phyloP scores from a whole-genome alignment of 2,797 vertebrate species.

The Naso thynnoides region DNA sequence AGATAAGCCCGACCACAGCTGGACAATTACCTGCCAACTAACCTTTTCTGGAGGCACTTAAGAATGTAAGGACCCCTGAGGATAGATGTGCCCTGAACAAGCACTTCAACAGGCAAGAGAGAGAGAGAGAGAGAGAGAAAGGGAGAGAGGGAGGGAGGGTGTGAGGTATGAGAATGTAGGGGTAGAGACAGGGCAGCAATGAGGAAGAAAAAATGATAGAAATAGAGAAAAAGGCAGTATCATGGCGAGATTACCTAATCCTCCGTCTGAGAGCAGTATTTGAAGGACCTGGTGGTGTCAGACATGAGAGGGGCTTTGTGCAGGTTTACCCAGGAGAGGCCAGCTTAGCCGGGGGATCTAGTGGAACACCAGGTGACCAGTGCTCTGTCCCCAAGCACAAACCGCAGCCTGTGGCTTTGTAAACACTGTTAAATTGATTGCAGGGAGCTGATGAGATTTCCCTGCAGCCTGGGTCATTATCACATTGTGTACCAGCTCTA shows the following conservation, averaged over 20 bases:
- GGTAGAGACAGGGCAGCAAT: constrained; percentile 33
- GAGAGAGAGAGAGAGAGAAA: constrained; percentile 19
- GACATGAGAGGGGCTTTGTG: constrained; percentile 78
- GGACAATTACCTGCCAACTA: constrained; percentile 87
- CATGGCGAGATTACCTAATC: constrained; percentile 84
- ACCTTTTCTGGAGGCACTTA: constrained; percentile 86
- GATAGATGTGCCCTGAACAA: constrained; percentile 78
- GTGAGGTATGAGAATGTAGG: constrained; percentile 59
- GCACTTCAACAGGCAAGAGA: constrained; percentile 74
- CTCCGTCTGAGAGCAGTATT: constrained; percentile 80
- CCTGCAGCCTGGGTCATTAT: constrained; percentile 75
- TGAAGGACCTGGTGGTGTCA: constrained; percentile 79
- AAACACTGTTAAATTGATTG: constrained; percentile 82
- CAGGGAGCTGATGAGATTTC: constrained; percentile 76
- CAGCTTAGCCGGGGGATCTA: constrained; percentile 77
- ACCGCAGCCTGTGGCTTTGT: constrained; percentile 75
- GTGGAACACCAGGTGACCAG: constrained; percentile 71
- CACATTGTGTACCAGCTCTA: constrained; percentile 57
- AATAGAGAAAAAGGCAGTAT: constrained; percentile 78
- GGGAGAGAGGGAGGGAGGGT: constrained; percentile 18
- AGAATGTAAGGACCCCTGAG: constrained; percentile 82
- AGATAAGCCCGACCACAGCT: constrained; percentile 82
- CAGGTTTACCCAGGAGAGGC: constrained; percentile 78
- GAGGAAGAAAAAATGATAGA: constrained; percentile 67
- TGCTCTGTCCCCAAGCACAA: constrained; percentile 63